Conservation (phyloP, 2,888 invertebrate species). For the Thyatira batis region DNA sequence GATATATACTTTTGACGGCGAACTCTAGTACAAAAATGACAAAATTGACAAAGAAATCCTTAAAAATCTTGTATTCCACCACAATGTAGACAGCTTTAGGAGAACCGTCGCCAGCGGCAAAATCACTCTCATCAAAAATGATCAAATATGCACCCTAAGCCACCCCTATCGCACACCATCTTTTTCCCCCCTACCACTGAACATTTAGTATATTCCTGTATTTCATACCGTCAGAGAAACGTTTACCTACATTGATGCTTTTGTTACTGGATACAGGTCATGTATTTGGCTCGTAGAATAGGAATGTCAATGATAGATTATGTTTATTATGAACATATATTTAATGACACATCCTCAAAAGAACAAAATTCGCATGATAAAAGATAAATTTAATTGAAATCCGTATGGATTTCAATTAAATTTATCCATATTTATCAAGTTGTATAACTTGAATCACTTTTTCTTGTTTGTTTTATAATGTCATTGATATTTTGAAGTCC, state of each 20-base stretch:
- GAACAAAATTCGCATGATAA: neutral
- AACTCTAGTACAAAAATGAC: neutral
- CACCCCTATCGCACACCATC: constrained; percentile 56
- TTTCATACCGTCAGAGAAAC: too few species aligned
- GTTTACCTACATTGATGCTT: neutral
- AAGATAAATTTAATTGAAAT: neutral
- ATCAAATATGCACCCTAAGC: constrained; percentile 77
- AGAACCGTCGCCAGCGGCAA: constrained; percentile 19
- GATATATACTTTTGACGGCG: neutral
- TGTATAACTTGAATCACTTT: neutral
- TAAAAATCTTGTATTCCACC: constrained; percentile 15
- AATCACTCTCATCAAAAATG: constrained; percentile 50
- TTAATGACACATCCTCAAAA: too few species aligned
- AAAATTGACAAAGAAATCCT: neutral
- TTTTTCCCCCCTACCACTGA: constrained; percentile 37
- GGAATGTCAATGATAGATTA: too few species aligned
- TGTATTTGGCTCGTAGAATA: too few species aligned
- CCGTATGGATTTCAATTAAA: neutral
- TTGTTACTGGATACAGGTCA: neutral
- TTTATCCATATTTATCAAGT: neutral
- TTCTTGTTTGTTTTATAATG: neutral
- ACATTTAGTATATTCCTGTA: neutral
- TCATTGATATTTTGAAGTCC: neutral
- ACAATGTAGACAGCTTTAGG: constrained; percentile 34
- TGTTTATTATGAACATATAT: too few species aligned